These are phyloP conservation scores for Oryctes rhinoceros DNA, from an alignment of 1,140 invertebrate species.

Conservation along the genomic window DNA sequence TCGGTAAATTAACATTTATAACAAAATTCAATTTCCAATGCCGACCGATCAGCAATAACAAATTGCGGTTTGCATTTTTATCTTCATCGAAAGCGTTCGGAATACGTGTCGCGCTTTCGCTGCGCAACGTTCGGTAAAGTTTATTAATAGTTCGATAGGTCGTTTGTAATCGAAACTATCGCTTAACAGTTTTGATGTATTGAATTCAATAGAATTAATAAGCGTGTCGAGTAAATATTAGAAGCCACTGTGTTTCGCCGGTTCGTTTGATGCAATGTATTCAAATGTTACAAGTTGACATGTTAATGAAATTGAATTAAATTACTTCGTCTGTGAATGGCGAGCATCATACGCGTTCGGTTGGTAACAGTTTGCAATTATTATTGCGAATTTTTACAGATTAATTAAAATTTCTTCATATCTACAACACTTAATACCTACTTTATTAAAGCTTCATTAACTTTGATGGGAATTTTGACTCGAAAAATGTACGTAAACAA, in stretches of 20 bases:
- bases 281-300: background rate
- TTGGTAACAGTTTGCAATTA: no score
- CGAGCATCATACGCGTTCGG: no score
- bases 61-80: constrained; percentile 24
- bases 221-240: background rate
- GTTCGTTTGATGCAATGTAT: background rate
- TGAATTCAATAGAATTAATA: background rate
- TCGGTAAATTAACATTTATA: constrained; percentile 38
- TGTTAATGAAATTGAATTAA: no score
- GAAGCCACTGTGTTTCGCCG: background rate
- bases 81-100: background rate
- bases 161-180: constrained; percentile 8
- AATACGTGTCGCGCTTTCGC: background rate
- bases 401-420: no score
- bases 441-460: no score
- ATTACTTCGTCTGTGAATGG: no score
- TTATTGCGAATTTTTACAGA: no score
- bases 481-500: no score
- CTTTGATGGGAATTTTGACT: no score
- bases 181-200: background rate
- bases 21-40: constrained; percentile 25
- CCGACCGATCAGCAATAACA: constrained; percentile 1
- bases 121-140: background rate
- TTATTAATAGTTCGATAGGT: background rate
- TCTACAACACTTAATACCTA: no score